Evolutionary conservation across 2,797 vertebrate species (phyloP).

Genomic region (Halcyon smyrnensis): DNA sequence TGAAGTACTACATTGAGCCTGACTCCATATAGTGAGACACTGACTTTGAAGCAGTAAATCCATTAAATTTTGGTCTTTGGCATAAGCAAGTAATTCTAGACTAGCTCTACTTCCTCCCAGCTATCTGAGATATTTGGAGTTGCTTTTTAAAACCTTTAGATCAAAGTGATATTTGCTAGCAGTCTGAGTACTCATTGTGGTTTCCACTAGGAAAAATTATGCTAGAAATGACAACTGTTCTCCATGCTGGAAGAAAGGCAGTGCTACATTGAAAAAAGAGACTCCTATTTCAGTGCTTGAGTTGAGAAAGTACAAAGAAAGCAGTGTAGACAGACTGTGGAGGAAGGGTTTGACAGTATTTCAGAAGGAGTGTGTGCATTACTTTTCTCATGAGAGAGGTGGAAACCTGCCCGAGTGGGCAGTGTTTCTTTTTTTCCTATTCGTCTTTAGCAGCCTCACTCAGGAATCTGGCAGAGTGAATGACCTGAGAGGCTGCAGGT

Average conservation of each 20-base stretch:
- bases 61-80: constrained; percentile 23
- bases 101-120: background rate
- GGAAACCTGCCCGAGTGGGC: background rate
- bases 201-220: constrained; percentile 11
- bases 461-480: background rate
- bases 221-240: background rate
- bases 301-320: background rate
- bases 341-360: background rate
- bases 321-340: background rate
- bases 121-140: constrained; percentile 13
- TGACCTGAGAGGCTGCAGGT: background rate
- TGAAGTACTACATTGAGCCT: background rate
- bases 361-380: background rate
- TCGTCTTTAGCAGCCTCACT: background rate
- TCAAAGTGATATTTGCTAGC: background rate
- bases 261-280: background rate
- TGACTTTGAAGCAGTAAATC: background rate
- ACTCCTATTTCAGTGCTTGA: background rate
- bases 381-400: background rate
- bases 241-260: background rate
- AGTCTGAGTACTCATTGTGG: background rate
- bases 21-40: background rate
- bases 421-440: background rate
- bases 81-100: background rate
- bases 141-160: constrained; percentile 13